Conservation (phyloP, 2,113 vertebrate species). For the Neofelis nebulosa region DNA sequence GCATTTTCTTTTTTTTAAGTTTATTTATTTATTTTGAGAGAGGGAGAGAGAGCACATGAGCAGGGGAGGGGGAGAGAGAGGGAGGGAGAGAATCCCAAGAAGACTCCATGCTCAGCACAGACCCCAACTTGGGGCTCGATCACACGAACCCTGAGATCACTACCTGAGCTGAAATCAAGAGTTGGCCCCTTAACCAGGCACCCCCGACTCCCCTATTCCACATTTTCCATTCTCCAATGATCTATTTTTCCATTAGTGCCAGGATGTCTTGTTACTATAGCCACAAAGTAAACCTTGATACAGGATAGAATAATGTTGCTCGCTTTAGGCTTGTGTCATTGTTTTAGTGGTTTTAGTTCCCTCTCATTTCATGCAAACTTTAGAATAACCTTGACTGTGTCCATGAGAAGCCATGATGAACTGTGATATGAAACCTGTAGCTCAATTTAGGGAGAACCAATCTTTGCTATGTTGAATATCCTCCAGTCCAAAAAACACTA, state of each 20-base stretch:
- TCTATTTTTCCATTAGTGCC: not conserved
- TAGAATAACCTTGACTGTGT: not conserved
- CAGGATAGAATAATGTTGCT: accelerated
- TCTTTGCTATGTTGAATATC: not conserved
- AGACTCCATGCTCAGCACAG: no score
- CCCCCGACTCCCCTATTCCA: no score
- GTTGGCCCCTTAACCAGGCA: no score
- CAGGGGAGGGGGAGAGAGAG: no score
- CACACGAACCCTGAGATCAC: no score
- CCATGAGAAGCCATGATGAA: not conserved
- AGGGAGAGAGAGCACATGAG: no score
- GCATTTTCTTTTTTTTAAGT: not conserved
- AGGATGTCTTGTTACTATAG: not conserved
- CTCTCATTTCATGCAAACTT: not conserved
- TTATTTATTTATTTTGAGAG: no score
- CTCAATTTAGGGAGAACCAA: not conserved
- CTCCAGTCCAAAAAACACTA: not conserved
- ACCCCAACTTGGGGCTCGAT: no score
- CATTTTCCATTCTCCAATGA: not conserved
- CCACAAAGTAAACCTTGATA: not conserved
- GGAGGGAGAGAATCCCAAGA: no score
- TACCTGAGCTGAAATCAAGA: no score
- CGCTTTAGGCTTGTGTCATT: not conserved
- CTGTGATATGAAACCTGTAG: not conserved
- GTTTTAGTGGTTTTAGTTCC: not conserved